These are phyloP conservation scores for Platyrinchus mystaceus DNA, from an alignment of 2,797 vertebrate genomes.

Conservation along the genomic window DNA sequence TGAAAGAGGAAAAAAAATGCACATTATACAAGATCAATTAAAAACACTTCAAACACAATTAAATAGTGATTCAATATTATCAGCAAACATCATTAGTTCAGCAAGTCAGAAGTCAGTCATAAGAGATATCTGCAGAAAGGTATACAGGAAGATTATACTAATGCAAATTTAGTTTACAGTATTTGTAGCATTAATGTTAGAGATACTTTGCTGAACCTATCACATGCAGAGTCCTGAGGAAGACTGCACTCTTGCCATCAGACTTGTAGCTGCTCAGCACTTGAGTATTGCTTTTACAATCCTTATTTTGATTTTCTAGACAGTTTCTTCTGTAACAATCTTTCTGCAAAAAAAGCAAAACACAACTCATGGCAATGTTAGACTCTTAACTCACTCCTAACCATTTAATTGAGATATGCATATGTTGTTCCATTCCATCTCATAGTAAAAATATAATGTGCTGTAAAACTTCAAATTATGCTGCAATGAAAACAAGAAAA, in stretches of 20 bases:
- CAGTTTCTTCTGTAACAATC: not conserved
- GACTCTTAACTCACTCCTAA: not conserved
- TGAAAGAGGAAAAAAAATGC: not conserved
- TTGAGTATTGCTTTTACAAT: not conserved
- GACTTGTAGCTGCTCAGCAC: not conserved
- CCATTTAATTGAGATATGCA: not conserved
- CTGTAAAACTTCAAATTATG: not conserved
- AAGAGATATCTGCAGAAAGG: not conserved
- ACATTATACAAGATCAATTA: not conserved
- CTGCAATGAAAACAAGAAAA: not conserved
- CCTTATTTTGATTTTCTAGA: not conserved
- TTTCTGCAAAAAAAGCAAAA: not conserved
- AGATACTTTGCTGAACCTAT: not conserved
- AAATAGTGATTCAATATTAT: not conserved
- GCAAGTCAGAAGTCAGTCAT: not conserved
- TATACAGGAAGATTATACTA: not conserved
- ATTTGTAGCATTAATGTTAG: not conserved
- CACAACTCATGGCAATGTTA: not conserved
- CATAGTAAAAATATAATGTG: not conserved
- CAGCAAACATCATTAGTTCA: not conserved
- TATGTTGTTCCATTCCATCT: not conserved
- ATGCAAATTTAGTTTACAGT: not conserved
- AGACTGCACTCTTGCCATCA: not conserved
- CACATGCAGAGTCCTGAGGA: not conserved
- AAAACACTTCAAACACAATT: not conserved